A percentile compares a stretch with the other conserved stretches of the same genome.
Evolutionary conservation across 2,113 vertebrate genomes (phyloP).

Genomic region (Sinocyclocheilus rhinocerous): DNA sequence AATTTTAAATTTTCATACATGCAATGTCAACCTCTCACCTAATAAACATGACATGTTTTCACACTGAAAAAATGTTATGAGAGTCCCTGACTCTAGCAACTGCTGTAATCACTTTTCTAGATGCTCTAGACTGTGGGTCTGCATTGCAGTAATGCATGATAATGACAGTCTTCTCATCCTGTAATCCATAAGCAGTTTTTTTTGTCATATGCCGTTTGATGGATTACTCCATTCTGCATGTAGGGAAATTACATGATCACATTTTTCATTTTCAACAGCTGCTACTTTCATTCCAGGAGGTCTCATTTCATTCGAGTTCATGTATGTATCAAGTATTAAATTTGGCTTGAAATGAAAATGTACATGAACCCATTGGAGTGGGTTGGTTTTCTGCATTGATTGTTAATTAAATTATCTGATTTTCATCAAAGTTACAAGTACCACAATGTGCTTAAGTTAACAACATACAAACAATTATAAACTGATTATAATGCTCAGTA

Average conservation of each 20-base stretch:
- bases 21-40: not conserved
- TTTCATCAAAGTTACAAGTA: not conserved
- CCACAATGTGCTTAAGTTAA: not conserved
- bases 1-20: not conserved
- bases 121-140: not conserved
- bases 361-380: not conserved
- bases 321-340: not conserved
- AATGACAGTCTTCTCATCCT: not conserved
- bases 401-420: no score
- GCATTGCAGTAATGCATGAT: constrained; percentile 4
- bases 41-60: not conserved
- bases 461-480: not conserved
- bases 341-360: not conserved
- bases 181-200: not conserved
- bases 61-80: not conserved
- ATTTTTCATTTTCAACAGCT: not conserved
- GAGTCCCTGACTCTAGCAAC: not conserved
- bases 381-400: no score
- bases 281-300: not conserved
- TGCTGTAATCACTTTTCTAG: not conserved
- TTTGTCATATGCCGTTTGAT: not conserved
- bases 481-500: no score
- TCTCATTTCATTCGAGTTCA: not conserved
- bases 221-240: not conserved
- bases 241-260: not conserved